These are phyloP conservation scores for Pipistrellus pipistrellus DNA, from an alignment of 2,797 vertebrate genomes.

Conservation along the genomic window DNA sequence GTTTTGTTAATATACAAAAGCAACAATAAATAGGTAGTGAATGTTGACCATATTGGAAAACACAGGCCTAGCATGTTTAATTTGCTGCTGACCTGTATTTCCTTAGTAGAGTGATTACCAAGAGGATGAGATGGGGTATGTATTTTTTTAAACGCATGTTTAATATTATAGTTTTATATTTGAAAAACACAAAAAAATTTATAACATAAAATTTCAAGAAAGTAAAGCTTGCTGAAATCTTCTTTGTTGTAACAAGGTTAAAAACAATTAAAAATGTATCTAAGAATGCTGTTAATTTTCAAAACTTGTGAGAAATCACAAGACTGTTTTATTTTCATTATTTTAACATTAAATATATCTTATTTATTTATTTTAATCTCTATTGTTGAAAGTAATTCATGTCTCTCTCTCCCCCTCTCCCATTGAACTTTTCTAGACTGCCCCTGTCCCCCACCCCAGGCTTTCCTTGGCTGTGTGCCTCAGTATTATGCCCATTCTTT, in stretches of 20 bases:
- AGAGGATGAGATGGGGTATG: neutral
- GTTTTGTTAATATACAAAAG: constrained; percentile 23
- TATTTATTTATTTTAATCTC: too few relatives aligned
- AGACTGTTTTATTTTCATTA: constrained; percentile 12
- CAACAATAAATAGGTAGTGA: neutral
- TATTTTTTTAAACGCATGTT: constrained; percentile 18
- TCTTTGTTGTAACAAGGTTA: neutral
- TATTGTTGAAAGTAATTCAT: too few relatives aligned
- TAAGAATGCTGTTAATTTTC: constrained; percentile 48
- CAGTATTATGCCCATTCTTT: constrained; percentile 64
- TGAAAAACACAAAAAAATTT: constrained; percentile 9
- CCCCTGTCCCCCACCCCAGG: too few relatives aligned
- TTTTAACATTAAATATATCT: too few relatives aligned
- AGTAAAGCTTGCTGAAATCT: constrained; percentile 40
- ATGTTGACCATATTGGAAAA: neutral
- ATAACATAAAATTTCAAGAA: constrained; percentile 41
- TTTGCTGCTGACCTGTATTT: constrained; percentile 32
- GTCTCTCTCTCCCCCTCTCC: rapidly evolving
- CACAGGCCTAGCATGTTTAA: neutral
- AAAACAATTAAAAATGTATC: constrained; percentile 42
- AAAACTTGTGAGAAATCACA: constrained; percentile 53
- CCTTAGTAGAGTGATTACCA: neutral
- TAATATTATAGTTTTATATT: constrained; percentile 36
- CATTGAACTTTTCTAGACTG: too few relatives aligned
- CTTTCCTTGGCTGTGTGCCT: neutral